phyloP scores from a whole-genome alignment of 2,113 vertebrate species.

The Taxidea taxus region DNA sequence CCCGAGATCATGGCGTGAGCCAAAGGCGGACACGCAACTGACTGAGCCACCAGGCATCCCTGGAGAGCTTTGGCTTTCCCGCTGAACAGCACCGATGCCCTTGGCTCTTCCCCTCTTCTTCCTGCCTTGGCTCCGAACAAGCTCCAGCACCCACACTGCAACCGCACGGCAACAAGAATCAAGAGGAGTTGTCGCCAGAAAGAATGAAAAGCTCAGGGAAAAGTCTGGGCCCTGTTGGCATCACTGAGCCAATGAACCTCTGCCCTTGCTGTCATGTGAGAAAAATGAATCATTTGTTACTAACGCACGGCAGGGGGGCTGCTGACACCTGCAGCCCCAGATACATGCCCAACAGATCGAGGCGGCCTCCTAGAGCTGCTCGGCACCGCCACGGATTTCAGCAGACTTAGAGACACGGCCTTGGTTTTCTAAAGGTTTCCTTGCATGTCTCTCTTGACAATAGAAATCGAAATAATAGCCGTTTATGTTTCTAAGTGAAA shows the following conservation, averaged over 20 bases:
- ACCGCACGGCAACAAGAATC: not conserved
- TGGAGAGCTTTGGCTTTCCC: not conserved
- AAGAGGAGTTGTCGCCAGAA: not conserved
- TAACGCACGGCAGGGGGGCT: not conserved
- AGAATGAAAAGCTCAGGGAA: not conserved
- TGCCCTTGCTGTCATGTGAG: not conserved
- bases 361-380: not conserved
- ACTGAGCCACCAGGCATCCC: not conserved
- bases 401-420: not conserved
- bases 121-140: not conserved
- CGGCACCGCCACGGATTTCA: not conserved
- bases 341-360: not conserved
- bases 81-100: fast-evolving
- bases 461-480: not conserved
- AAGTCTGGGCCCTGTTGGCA: not conserved
- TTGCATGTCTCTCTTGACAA: not conserved
- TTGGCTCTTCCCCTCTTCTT: fast-evolving
- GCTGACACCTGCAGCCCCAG: not conserved
- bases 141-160: fast-evolving
- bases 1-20: too few relatives aligned
- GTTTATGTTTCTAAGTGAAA: not conserved
- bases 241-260: not conserved
- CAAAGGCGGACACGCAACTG: not conserved
- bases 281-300: not conserved
- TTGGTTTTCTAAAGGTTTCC: not conserved